Evolutionary conservation across 2,797 vertebrate species (phyloP).

Genomic region (Acipenser transmontanus): DNA sequence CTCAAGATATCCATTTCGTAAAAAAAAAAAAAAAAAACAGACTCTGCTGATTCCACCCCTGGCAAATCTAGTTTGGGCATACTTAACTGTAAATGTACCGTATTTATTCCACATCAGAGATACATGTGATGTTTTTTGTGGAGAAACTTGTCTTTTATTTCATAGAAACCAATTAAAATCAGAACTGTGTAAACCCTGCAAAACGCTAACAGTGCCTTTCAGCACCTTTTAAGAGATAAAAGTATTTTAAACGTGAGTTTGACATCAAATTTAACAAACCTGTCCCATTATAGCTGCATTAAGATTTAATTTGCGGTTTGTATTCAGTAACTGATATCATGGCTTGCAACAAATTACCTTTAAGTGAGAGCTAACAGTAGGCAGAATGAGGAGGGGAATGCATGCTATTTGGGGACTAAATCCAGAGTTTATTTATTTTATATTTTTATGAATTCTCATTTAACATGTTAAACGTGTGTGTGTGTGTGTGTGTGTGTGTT

Average conservation of each 20-base stretch:
- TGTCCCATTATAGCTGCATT: conserved; percentile 13
- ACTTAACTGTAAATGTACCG: not conserved
- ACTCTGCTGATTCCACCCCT: not conserved
- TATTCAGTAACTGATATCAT: conserved; percentile 4
- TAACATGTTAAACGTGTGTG: not conserved
- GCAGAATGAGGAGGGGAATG: not conserved
- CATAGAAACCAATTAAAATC: conserved; percentile 22
- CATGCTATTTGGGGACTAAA: not conserved
- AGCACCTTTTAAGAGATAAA: conserved; percentile 17
- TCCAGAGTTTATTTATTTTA: not conserved
- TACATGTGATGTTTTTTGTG: not conserved
- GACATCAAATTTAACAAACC: conserved; percentile 18
- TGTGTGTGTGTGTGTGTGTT: not conserved
- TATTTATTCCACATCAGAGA: not conserved
- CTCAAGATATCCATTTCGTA: not conserved
- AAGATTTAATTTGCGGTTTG: not conserved
- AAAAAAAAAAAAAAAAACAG: too few relatives aligned
- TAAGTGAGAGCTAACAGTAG: not conserved
- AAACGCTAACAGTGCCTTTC: conserved; percentile 15
- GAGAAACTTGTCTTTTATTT: conserved; percentile 15
- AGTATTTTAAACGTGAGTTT: conserved; percentile 12
- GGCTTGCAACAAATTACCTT: conserved; percentile 5
- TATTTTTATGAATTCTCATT: conserved; percentile 5
- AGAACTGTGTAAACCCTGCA: conserved; percentile 6
- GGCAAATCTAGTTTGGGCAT: not conserved